Evolutionary conservation across 1,140 invertebrate genomes (phyloP).

Genomic region (Brachionus rubens): DNA sequence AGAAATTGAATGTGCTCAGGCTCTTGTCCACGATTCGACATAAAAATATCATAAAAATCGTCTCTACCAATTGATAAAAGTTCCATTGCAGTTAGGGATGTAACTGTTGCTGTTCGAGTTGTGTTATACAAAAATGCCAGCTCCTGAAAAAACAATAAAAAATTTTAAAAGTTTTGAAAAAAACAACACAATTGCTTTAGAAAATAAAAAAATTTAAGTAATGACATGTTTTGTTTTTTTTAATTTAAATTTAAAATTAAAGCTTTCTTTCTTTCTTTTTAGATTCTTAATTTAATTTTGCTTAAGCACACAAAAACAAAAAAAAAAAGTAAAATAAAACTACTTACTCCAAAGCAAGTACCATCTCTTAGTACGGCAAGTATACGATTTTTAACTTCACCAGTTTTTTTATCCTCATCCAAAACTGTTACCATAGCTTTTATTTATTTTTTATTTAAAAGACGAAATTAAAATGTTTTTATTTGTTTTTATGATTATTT

Average conservation of each 20-base stretch:
- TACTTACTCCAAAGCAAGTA: constrained; percentile 57
- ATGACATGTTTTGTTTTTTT: no score
- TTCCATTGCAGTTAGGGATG: constrained; percentile 55
- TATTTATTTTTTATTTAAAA: no score
- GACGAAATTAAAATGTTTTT: no score
- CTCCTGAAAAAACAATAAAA: constrained; percentile 50
- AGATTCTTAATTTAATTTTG: constrained; percentile 32
- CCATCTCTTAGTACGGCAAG: constrained; percentile 54
- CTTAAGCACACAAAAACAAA: neutral
- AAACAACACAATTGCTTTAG: no score
- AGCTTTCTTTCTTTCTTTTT: no score
- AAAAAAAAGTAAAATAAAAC: neutral
- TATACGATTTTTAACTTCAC: constrained; percentile 49
- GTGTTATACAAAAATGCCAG: constrained; percentile 57
- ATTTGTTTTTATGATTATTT: no score
- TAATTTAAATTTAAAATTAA: neutral
- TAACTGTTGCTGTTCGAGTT: constrained; percentile 56
- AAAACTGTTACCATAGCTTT: constrained; percentile 57
- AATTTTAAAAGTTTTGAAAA: no score
- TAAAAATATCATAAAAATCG: constrained; percentile 60
- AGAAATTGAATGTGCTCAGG: constrained; percentile 45
- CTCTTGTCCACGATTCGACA: constrained; percentile 47
- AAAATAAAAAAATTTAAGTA: no score
- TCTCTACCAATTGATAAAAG: constrained; percentile 57
- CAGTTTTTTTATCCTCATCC: constrained; percentile 53